Base-by-base conservation (phyloP, 2,888 invertebrate genomes). In the Idaea aversata region DNA sequence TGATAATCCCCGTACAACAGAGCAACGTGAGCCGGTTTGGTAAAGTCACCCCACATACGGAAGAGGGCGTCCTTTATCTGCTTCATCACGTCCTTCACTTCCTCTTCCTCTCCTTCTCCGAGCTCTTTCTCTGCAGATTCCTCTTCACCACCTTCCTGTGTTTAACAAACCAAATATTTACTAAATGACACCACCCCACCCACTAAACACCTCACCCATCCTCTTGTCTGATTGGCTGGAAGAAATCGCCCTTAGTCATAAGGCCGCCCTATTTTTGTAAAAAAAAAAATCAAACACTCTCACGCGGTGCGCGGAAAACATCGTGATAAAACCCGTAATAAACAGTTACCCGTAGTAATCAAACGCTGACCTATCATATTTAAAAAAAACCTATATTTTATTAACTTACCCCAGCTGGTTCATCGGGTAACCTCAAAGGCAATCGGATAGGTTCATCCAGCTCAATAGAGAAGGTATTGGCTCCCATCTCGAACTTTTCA, bases 401-500 rank as follows among this genome's bases (percentile, higher is more conserved):
- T n/a, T n/a, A n/a, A 73, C 85, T 81, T 16, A 91, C 92, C 68
- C 86, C 88, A 5, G 74, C 72, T 0, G 84, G 82, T 36, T 84
- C 87, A 60, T 91, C 91, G 0, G 93, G 93, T 34, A 91, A 66
- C 3, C 90, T 68, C 7, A 92, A 72, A 1, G 92, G 90, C 68
- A 92, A 70, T 0, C 78, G 73, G 3, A 82, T 74, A 0, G 90
- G 83, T 34, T 91, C 89, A 0, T 77, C 92, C 0, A 93, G 71
- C 61, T 90, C 88, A 0, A 93, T 85, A 10, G 87, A 85, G 79
- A 90, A 92, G 0, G 92, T 93, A 73, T 93, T 93, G 4, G 87
- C 91, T 0, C 93, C 93, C 91, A 93, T 88, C 70, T 88, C 88
- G 58, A 91, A 91, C 77, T 88, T 90, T 77, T 92, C 87, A 15